Percentiles rank a stretch among this genome's conserved stretches.
Evolutionary conservation across 2,797 vertebrate genomes (phyloP).

Genomic region (Onychomys arenicola): DNA sequence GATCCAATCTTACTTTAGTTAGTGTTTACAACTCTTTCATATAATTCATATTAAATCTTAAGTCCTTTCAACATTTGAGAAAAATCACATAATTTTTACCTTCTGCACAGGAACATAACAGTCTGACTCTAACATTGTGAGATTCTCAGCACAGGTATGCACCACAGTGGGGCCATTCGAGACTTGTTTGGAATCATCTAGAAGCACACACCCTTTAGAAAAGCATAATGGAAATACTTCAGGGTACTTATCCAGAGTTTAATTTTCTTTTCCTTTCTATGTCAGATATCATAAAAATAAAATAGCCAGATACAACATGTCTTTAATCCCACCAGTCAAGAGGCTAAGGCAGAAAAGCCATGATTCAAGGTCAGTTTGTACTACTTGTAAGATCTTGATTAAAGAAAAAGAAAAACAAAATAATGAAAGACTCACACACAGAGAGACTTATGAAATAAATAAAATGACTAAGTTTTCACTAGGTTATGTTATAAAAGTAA

Average conservation of each 20-base stretch:
- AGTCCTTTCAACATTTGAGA: constrained; percentile 25
- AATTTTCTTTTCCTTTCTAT: not conserved
- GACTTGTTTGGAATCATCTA: constrained; percentile 65
- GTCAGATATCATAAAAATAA: constrained; percentile 55
- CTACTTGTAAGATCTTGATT: not conserved
- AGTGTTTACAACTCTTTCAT: not conserved
- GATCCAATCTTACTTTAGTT: constrained; percentile 12
- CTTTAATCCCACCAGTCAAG: not conserved
- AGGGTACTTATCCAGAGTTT: constrained; percentile 39
- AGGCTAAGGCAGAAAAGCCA: not conserved
- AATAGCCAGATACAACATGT: not conserved
- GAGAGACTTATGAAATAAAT: not conserved
- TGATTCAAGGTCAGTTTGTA: not conserved
- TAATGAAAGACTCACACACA: not conserved
- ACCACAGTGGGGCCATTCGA: constrained; percentile 39
- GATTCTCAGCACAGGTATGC: constrained; percentile 35
- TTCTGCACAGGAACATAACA: constrained; percentile 72
- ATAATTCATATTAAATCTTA: constrained; percentile 13
- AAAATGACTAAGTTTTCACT: constrained; percentile 13
- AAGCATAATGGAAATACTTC: constrained; percentile 31
- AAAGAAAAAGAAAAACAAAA: not conserved
- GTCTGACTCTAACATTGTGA: constrained; percentile 56
- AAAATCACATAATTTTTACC: constrained; percentile 76
- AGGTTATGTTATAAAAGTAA: constrained; percentile 30
- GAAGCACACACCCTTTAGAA: constrained; percentile 72